Base-by-base conservation (phyloP, 2,888 invertebrate genomes). In the Eupithecia subumbrata region DNA sequence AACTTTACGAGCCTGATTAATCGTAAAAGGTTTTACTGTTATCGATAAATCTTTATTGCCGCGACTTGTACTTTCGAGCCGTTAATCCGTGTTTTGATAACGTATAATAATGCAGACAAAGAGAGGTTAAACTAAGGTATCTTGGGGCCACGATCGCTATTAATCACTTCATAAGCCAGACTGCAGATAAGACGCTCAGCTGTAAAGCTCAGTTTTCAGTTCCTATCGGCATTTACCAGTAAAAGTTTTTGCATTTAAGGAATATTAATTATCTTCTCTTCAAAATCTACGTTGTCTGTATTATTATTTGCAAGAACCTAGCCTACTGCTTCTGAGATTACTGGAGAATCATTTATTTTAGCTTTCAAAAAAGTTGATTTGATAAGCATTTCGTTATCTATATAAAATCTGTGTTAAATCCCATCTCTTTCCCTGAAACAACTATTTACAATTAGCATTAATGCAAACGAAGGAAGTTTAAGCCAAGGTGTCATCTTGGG, bases 61-160 rank as follows among this genome's bases (percentile, higher is more conserved):
- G 74, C 74, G 67, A 76, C 78, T 82, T 81, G 76, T 80, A 80
- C 81, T 83, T 82, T 82, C 76, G 79, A 81, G 80, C 78, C 81
- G 78, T 81, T 79, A 81, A 80, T 78, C 80, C 79, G 77, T 79
- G 78, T 80, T 80, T 78, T 73, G 78, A 78, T 79, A 74, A 80
- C 76, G 80, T 78, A 80, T 83, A 88, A 85, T 84, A 85, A 84
- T 86, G 86, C 84, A 86, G 84, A 81, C 84, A 83, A 87, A 88
- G 84, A 86, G 80, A 82, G 80, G 79, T 80, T 87, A 86, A 89
- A 87, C 86, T 85, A 79, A 79, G 79, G 82, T 81, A 84, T 85
- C 83, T 82, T 77, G 76, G 79, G 69, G 66, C 64, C 45, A 64
- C 40, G 70, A 63, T 74, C 60, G 30, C 40, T 73, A 71, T 74